Evolutionary conservation across 1,140 invertebrate genomes (phyloP).

Genomic region (Mamestra configurata): DNA sequence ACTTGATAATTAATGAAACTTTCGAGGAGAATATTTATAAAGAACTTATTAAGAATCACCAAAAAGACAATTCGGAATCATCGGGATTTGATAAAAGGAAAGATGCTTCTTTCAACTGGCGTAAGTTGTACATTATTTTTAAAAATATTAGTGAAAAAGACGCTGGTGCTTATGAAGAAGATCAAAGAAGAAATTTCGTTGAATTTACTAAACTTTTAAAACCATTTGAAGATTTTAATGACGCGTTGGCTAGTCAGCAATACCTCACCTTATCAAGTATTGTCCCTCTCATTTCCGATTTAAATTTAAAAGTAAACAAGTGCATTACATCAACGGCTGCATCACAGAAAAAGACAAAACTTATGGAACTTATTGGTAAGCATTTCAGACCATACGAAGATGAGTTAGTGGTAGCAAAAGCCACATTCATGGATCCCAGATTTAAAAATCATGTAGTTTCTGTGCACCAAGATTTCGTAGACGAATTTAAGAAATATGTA

Average conservation of each 20-base stretch:
- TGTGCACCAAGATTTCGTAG: background rate
- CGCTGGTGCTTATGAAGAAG: no score
- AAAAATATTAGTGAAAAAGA: background rate
- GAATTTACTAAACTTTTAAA: background rate
- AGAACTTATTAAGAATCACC: no score
- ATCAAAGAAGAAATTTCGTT: background rate
- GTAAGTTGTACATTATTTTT: background rate
- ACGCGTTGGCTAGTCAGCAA: background rate
- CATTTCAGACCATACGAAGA: background rate
- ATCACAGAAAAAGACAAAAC: background rate
- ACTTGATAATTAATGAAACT: background rate
- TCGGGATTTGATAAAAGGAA: background rate
- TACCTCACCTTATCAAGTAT: background rate
- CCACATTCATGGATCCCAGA: constrained; percentile 2
- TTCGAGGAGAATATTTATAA: background rate
- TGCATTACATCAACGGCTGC: background rate
- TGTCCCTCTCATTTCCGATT: background rate
- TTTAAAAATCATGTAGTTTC: background rate
- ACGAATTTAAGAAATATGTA: background rate
- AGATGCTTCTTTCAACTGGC: background rate
- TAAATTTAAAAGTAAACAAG: background rate
- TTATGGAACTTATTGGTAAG: background rate
- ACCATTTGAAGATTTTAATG: background rate
- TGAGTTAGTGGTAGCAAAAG: no score
- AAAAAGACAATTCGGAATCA: background rate